Base-by-base conservation (phyloP, 2,888 invertebrate genomes). In the Conchocele bisecta region DNA sequence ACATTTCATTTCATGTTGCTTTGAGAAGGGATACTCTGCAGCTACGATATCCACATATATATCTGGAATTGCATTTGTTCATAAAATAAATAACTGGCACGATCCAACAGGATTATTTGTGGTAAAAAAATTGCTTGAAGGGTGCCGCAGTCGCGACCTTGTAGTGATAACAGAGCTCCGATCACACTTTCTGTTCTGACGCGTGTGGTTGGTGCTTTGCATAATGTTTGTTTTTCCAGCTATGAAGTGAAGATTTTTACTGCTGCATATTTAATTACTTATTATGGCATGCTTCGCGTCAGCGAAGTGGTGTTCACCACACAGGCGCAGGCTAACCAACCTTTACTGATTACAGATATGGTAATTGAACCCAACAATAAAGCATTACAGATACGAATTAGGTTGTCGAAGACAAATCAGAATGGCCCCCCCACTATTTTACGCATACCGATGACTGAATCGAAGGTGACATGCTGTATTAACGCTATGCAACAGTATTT, bases 71-170 rank as follows among this genome's bases (percentile, higher is more conserved):
- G 11, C 50, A n/a, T 60, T 24, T 33, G 13, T 37, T 1, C 59
- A 59, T 48, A 44, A 33, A 20, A 13, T 59, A 13, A n/a, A 15
- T 17, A 59, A 35, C 20, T 22, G 35, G 5, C 15, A 11, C 5
- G 48, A 59, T 24, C n/a, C 31, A n/a, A 33, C 59, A 29, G 33
- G 35, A 24, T n/a, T 24, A n/a, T 59, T 59, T 26, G 20, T 37
- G 15, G 26, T 59, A 17, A n/a, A 33, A 6, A 59, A 59, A 46
- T 33, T 59, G 46, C 35, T 59, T 7, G 59, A 56, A 31, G 56
- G 56, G 15, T 56, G 31, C 17, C 56, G 56, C 3, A 29, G 13
- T 56, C 41, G 29, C 13, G 37, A n/a, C 17, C 31, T n/a, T 17
- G 15, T 7, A 35, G 22, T 6, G 59, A 59, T 59, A 28, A 24